A percentile compares a stretch with the other conserved stretches of the same genome.
These are phyloP conservation scores for Sminthurides bifidus DNA, from an alignment of 1,140 invertebrate genomes.

Conservation along the genomic window DNA sequence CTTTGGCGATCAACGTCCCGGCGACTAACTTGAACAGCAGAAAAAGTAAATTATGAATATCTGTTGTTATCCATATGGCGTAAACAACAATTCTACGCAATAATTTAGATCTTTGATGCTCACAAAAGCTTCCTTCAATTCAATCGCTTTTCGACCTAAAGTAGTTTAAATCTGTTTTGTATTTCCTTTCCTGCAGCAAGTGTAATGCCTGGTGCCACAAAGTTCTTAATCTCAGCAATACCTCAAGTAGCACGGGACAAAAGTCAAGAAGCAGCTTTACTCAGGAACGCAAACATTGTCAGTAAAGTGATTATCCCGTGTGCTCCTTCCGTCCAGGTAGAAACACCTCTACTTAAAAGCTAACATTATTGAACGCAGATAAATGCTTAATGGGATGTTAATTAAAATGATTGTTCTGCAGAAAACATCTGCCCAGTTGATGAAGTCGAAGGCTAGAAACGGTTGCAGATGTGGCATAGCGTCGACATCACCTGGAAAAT, in stretches of 20 bases:
- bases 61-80: too few relatives aligned
- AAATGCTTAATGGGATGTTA: neutral
- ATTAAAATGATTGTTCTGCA: neutral
- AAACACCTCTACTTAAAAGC: too few relatives aligned
- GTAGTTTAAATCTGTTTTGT: too few relatives aligned
- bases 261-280: too few relatives aligned
- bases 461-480: conserved; percentile 85
- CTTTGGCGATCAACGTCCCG: conserved; percentile 1
- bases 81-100: too few relatives aligned
- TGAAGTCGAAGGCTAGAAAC: conserved; percentile 19
- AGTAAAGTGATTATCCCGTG: neutral
- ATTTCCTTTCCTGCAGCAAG: too few relatives aligned
- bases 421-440: neutral
- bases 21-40: conserved; percentile 13
- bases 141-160: neutral
- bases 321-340: neutral
- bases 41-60: too few relatives aligned
- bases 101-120: too few relatives aligned
- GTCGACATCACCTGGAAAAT: conserved; percentile 68
- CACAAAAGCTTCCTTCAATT: neutral
- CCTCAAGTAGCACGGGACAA: neutral
- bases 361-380: neutral
- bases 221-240: too few relatives aligned
- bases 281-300: too few relatives aligned
- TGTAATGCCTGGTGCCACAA: too few relatives aligned